Conservation (phyloP, 2,113 vertebrate species). For the Callocephalon fimbriatum region DNA sequence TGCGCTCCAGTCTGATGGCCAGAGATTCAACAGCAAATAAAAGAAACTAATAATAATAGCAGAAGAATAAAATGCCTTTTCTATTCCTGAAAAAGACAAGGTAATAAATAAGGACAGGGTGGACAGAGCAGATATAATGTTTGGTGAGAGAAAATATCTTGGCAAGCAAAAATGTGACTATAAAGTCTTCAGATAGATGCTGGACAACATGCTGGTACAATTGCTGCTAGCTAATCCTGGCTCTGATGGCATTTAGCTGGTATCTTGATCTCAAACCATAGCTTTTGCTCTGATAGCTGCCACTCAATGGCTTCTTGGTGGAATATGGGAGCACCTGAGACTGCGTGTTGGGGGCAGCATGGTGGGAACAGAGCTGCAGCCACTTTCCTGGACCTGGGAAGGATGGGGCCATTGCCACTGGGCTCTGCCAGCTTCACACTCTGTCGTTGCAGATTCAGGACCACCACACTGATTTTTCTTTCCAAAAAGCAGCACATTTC, state of each 20-base stretch:
- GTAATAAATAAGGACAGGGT: not conserved
- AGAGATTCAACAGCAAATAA: not conserved
- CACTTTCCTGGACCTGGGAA: not conserved
- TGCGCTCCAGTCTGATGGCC: not conserved
- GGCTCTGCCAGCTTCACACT: not conserved
- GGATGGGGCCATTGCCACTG: not conserved
- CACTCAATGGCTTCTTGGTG: not conserved
- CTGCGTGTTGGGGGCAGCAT: not conserved
- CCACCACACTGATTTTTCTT: not conserved
- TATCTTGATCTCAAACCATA: not conserved
- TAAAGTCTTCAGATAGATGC: not conserved
- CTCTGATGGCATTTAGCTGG: not conserved
- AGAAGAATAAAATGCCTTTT: not conserved
- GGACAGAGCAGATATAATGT: not conserved
- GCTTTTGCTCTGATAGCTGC: not conserved
- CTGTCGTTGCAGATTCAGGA: not conserved
- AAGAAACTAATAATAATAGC: not conserved
- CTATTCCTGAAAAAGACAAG: not conserved
- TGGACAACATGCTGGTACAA: not conserved
- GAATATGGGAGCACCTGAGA: not conserved
- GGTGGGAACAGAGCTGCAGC: not conserved
- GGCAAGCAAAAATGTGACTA: not conserved
- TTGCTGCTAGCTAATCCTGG: accelerated
- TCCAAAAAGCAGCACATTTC: not conserved
- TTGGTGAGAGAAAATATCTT: not conserved